Percentiles rank a stretch among this genome's conserved stretches.
Conservation (phyloP, 1,140 invertebrate species). For the Hesperophylax magnus region DNA sequence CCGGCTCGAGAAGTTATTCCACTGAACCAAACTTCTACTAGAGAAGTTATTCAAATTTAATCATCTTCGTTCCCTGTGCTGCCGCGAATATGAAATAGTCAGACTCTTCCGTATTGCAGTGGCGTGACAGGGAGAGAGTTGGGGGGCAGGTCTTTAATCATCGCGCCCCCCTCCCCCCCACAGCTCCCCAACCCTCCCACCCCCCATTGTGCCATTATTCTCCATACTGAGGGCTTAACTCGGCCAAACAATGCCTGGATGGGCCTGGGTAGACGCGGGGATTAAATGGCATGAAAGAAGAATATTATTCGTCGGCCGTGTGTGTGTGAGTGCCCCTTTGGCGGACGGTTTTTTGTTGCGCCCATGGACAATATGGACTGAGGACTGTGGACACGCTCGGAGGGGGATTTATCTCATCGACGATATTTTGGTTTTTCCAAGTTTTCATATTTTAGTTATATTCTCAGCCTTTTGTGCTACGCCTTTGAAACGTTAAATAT, state of each 20-base stretch:
- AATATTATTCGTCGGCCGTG: conserved; percentile 8
- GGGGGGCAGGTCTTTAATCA: conserved; percentile 16
- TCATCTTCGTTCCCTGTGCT: too few relatives aligned
- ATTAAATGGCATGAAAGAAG: conserved; percentile 15
- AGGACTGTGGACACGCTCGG: not conserved
- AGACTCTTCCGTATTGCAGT: too few relatives aligned
- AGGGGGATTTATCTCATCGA: too few relatives aligned
- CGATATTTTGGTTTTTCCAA: too few relatives aligned
- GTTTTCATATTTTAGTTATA: too few relatives aligned
- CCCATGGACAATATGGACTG: not conserved
- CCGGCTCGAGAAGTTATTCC: too few relatives aligned
- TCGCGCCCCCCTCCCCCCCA: not conserved
- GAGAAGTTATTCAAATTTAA: too few relatives aligned
- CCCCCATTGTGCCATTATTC: not conserved
- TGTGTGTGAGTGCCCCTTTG: not conserved
- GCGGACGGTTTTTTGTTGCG: not conserved
- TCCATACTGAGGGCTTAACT: not conserved
- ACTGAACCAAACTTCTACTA: too few relatives aligned
- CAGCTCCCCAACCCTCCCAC: too few relatives aligned
- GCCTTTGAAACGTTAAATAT: too few relatives aligned
- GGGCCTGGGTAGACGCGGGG: not conserved
- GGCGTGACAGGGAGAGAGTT: not conserved
- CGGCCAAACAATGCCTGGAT: not conserved
- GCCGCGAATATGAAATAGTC: too few relatives aligned
- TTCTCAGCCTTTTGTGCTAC: too few relatives aligned